Evolutionary conservation across 1,140 invertebrate species (phyloP).

Genomic region (Drosophila fuyamai): DNA sequence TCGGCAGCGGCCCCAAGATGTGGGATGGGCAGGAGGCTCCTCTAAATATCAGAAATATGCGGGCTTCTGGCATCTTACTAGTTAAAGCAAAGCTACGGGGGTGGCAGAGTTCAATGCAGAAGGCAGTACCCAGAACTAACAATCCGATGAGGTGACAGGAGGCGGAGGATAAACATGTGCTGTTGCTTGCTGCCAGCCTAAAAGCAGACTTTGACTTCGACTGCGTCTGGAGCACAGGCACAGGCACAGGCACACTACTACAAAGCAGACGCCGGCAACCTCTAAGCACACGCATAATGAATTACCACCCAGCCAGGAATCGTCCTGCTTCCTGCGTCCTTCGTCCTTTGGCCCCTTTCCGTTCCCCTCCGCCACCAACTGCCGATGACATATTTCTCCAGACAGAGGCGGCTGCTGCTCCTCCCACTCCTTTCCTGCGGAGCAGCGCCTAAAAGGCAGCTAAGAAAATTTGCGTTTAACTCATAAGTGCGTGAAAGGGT

Average conservation of each 20-base stretch:
- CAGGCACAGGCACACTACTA: slow-evolving; percentile 37
- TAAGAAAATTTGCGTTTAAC: slow-evolving; percentile 83
- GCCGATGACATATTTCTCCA: slow-evolving; percentile 82
- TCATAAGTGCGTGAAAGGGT: slow-evolving; percentile 83
- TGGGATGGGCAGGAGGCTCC: slow-evolving; percentile 9
- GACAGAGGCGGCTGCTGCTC: slow-evolving; percentile 41
- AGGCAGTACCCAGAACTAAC: slow-evolving; percentile 50
- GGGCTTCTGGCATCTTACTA: slow-evolving; percentile 74
- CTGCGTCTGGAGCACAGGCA: slow-evolving; percentile 20
- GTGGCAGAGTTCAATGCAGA: slow-evolving; percentile 57
- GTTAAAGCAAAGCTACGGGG: slow-evolving; percentile 51
- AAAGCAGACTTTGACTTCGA: slow-evolving; percentile 57
- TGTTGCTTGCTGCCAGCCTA: slow-evolving; percentile 60
- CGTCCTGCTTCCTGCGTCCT: slow-evolving; percentile 2
- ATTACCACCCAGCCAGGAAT: slow-evolving; percentile 62
- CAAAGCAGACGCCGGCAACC: slow-evolving; percentile 56
- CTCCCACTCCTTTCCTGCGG: slow-evolving; percentile 1
- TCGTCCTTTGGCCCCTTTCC: background rate
- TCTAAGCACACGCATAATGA: slow-evolving; percentile 83
- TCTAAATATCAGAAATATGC: slow-evolving; percentile 65
- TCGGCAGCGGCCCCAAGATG: slow-evolving; percentile 33
- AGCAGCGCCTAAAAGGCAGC: slow-evolving; percentile 77
- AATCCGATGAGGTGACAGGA: slow-evolving; percentile 17
- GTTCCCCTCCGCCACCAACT: slow-evolving; percentile 49
- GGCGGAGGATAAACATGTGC: slow-evolving; percentile 27